These are phyloP conservation scores for Neodon shergylaensis DNA, from an alignment of 2,113 vertebrate genomes.

Conservation along the genomic window DNA sequence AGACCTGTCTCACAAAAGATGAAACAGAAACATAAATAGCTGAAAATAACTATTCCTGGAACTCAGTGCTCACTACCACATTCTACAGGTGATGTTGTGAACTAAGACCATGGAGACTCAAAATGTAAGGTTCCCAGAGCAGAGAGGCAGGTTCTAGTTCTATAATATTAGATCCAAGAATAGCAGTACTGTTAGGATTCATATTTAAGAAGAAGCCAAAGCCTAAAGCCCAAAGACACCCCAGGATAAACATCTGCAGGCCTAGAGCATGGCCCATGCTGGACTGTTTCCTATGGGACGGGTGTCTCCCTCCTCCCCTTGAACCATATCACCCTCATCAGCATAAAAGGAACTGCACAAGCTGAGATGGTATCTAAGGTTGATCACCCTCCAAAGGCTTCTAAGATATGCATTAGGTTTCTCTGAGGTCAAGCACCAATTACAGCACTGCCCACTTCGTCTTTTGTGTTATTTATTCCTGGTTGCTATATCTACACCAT, in stretches of 20 bases:
- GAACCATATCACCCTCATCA: not conserved
- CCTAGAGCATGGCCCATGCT: not conserved
- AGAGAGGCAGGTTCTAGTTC: not conserved
- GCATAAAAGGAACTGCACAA: not conserved
- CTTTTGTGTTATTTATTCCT: not conserved
- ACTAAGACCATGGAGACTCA: not conserved
- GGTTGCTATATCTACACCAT: not conserved
- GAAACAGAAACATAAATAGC: not conserved
- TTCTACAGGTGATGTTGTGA: too few species aligned
- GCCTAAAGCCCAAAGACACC: not conserved
- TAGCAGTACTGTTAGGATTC: not conserved
- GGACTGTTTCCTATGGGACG: accelerated
- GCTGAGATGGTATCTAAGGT: not conserved
- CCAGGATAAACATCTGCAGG: not conserved
- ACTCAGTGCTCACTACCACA: not conserved
- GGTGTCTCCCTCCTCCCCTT: not conserved
- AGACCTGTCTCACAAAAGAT: not conserved
- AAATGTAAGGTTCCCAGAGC: not conserved
- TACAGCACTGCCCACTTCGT: not conserved
- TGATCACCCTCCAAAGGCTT: not conserved
- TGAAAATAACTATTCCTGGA: not conserved
- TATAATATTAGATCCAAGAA: not conserved
- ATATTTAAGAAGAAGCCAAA: not conserved
- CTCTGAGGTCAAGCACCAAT: not conserved
- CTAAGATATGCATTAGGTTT: not conserved